Evolutionary conservation across 1,140 invertebrate genomes (phyloP), one percentile per base, ranked within the genome.

Genomic region (Dinoponera quadriceps): DNA sequence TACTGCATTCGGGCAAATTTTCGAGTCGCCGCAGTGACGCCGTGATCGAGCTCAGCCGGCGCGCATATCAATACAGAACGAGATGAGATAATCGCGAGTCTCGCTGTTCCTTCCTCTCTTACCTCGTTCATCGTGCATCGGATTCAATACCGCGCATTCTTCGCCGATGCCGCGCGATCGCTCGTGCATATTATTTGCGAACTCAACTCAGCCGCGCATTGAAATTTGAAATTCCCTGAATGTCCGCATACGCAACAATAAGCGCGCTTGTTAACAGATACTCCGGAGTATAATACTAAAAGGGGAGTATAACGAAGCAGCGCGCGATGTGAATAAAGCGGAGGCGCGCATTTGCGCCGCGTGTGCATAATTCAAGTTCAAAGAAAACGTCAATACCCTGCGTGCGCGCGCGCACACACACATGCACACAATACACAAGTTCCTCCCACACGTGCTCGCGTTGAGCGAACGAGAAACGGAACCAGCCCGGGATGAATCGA

Each of bases 291-390:
- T 44, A 78, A 75, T 75, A 51, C 27, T 65, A 54, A 78, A 69
- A 44, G 63, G 38, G 11, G 62, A 57, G 33, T 78, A 29, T 27
- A 57, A 57, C 63, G 29, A 68, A 68, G 38, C 38, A 11, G 20
- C n/a, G 7, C 20, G 18, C 1, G 27, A 20, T 27, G 22, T 9
- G 75, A 69, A 78, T 78, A 69, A 78, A 68, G 63, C 75, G 51
- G 75, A 57, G 75, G 75, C 63, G 49, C 63, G 63, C 27, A 77
- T 48, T 54, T 27, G 38, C 16, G 48, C 60, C 27, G 74, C 74
- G 27, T 5, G 65, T n/a, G 51, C 75, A 80, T 80, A 80, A 71
- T 80, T 80, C 75, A 80, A 80, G 63, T 80, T 80, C 65, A 71
- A 57, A 78, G 75, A 78, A 78, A 80, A 71, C 57, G 75, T 80